Evolutionary conservation across 2,797 vertebrate species (phyloP), one percentile per base, ranked within the genome.

Genomic region (Sebastes minor): DNA sequence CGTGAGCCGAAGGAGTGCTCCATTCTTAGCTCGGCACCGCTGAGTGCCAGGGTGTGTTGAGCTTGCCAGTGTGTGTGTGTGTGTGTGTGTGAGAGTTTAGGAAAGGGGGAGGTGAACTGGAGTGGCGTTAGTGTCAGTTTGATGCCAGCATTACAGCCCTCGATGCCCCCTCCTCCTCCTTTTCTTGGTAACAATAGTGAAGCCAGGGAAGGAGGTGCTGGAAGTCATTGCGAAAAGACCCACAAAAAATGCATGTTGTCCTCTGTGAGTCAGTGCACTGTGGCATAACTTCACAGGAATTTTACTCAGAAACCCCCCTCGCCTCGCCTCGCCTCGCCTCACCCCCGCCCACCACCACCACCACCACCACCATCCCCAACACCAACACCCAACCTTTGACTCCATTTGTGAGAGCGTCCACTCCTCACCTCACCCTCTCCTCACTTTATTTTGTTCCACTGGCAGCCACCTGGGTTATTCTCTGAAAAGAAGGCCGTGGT

Each of bases 21-120:
- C 94, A 95, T 96, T 95, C 95, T 96, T 96, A 95, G 95, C 94
- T 88, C 90, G 69, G 89, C 90, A 79, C 82, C 71, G 75, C 71
- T 23, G 85, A 88, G 90, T 93, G 93, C 95, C 95, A 95, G 94
- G 90, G 83, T 90, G 91, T 78, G 71, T 82, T 79, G 77, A 57
- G 92, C 85, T 66, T 93, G 95, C 93, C 93, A 94, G 91, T 86
- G 80, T 74, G 74, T 77, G 53, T 88, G 80, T 55, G 76, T 70
- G 80, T 56, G 76, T 70, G 80, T 56, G 76, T 70, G 80, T 56
- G 76, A 68, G 62, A 9, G 67, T 67, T 77, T 77, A 42, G 46
- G 82, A 62, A 67, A 75, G 38, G 80, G 87, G 85, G 77, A 81
- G 76, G 77, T 57, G 59, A 81, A 80, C 52, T 71, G 82, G 80